Evolutionary conservation across 2,888 invertebrate species (phyloP), one percentile per base, ranked within the genome.

Genomic region (Lathronympha strigana): DNA sequence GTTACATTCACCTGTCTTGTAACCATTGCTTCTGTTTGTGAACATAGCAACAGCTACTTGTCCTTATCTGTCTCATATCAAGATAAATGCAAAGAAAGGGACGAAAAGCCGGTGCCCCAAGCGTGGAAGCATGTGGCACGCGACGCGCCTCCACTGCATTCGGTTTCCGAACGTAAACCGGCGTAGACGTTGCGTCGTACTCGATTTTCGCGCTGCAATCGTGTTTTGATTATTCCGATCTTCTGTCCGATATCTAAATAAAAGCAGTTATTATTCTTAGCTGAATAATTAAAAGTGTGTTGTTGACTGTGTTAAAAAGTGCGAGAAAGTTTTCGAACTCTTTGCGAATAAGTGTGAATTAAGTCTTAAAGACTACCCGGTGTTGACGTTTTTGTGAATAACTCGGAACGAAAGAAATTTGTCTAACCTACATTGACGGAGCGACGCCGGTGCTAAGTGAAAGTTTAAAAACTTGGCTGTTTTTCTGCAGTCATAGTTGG

Each of bases 1-100:
- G 80, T 79, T 84, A 88, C 89, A 85, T 89, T 90, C 90, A 90
- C 90, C 91, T 88, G 87, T 84, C 83, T 83, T 85, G 78, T 82
- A 77, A 83, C 71, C 69, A 72, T 71, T 77, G 73, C 75, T 76
- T 73, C 76, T 72, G 74, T 76, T 77, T 78, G 81, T 71, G 72
- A 68, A 69, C 77, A 73, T 72, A 74, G 70, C 61, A 67, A 68
- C 68, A 63, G 68, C 75, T 81, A 70, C 74, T 81, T 80, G 79
- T 91, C 90, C 80, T 83, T 90, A 81, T 92, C 88, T 82, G 69
- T 73, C 72, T 66, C 68, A 61, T 71, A 71, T 73, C 72, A 72
- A 72, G 74, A 73, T 73, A 68, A 69, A 69, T 67, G 61, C 51
- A 38, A 82, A 84, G 88, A 91, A 83, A 90, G 90, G 83, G 91